Conservation (phyloP, 2,888 invertebrate genomes). For the Drosophila lacicola region DNA sequence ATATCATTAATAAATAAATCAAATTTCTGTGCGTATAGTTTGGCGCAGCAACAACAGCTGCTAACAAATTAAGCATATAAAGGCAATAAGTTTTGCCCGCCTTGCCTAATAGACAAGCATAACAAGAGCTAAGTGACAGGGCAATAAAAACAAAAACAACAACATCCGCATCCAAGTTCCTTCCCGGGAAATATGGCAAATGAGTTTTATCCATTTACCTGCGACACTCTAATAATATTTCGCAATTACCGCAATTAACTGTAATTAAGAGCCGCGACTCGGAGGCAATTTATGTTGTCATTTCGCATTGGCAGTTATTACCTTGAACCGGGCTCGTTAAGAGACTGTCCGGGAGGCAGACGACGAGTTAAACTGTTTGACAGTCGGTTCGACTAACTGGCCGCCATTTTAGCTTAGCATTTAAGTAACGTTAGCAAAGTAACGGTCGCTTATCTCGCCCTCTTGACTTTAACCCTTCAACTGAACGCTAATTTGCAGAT, state of each 20-base stretch:
- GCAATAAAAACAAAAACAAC: constrained; percentile 23
- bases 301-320: constrained; percentile 58
- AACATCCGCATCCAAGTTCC: constrained; percentile 6
- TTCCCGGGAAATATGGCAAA: constrained; percentile 31
- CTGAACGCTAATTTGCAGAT: constrained; percentile 86
- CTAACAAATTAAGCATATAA: constrained; percentile 78
- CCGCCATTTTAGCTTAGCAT: constrained; percentile 39
- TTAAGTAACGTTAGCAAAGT: constrained; percentile 41
- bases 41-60: constrained; percentile 42
- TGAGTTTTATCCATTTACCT: constrained; percentile 74
- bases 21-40: constrained; percentile 74
- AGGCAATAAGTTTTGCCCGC: constrained; percentile 60
- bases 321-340: constrained; percentile 30
- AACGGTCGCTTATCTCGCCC: constrained; percentile 23
- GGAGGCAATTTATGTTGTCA: constrained; percentile 62
- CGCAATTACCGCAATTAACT: constrained; percentile 82
- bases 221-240: constrained; percentile 74
- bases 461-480: constrained; percentile 39
- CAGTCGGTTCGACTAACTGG: not conserved
- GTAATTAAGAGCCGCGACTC: constrained; percentile 70
- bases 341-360: constrained; percentile 3
- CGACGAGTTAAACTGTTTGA: not conserved
- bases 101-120: constrained; percentile 65
- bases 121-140: constrained; percentile 48
- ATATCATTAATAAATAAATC: constrained; percentile 83